Base-by-base conservation (phyloP, 2,797 vertebrate genomes). In the Tinamus major region DNA sequence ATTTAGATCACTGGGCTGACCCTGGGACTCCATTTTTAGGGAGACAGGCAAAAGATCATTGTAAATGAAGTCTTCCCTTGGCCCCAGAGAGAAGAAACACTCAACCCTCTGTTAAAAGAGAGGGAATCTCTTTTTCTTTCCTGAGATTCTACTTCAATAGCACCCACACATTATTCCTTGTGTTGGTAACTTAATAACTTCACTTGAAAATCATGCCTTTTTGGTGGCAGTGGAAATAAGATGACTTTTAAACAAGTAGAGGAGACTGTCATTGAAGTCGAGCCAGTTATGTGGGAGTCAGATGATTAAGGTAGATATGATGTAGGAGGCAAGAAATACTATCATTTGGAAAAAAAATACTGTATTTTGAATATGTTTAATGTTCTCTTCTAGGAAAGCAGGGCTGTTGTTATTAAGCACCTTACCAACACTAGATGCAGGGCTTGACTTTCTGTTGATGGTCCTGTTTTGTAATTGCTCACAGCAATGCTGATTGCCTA, bases 311-410 rank as follows among this genome's bases (percentile, higher is more conserved):
- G 94, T 96, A 95, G 94, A 96, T 94, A 72, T 19, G 74, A 82
- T 92, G 95, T 96, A 81, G 95, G 95, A 96, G 94, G 96, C 78
- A 89, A 96, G 91, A 92, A 96, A 97, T 97, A 95, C 93, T 96
- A 95, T 96, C 61, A 89, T 95, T 96, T 96, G 82, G 94, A 79
- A 92, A 92, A 92, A 92, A 92, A 91, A 91, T 78, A 94, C 78
- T 91, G 84, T 94, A 85, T 95, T 96, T 95, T 92, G 68, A 96
- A 49, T 85, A 95, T 79, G 87, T 92, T 93, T 96, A 94, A 95
- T 81, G 61, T 90, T 95, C 85, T 95, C 83, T 93, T 93, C 70
- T 86, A 92, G 93, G 87, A 69, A 87, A 89, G 69, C 13, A n/a
- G 67, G 75, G 64, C 48, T 94, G 89, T 91, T 95, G 76, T 93